A percentile compares a stretch with the other conserved stretches of the same genome.
phyloP scores from a whole-genome alignment of 92 coral and sea anemone genomes.

The Pocillopora meandrina region DNA sequence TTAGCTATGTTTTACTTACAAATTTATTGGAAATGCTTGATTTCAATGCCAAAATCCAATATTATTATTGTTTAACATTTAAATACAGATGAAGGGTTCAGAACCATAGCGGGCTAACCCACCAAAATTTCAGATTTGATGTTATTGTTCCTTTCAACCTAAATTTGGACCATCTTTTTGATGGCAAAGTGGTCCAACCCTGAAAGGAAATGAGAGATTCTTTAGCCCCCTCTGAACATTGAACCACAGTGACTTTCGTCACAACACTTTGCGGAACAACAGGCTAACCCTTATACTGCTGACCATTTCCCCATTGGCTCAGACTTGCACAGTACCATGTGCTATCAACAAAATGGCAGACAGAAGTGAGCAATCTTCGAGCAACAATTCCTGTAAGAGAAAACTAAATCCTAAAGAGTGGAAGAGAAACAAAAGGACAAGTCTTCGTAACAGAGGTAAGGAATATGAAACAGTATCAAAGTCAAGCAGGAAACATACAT shows the following conservation, averaged over 20 bases:
- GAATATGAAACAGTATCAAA: constrained; percentile 42
- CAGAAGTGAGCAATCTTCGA: constrained; percentile 31
- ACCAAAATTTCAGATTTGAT: constrained; percentile 33
- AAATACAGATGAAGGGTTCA: constrained; percentile 11
- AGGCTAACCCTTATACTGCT: constrained; percentile 33
- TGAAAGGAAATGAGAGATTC: constrained; percentile 28
- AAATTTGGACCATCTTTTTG: constrained; percentile 30
- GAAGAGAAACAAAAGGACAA: constrained; percentile 46
- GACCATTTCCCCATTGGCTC: constrained; percentile 31
- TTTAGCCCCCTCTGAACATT: constrained; percentile 25
- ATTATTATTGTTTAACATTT: too few species aligned
- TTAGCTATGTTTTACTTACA: too few species aligned
- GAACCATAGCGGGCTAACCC: constrained; percentile 24
- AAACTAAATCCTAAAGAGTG: constrained; percentile 41
- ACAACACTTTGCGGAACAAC: constrained; percentile 13
- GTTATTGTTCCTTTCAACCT: constrained; percentile 23
- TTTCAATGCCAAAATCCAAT: too few species aligned
- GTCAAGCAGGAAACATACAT: constrained; percentile 38
- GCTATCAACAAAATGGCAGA: constrained; percentile 52
- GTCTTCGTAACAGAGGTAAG: constrained; percentile 47
- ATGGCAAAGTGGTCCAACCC: constrained; percentile 27
- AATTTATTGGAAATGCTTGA: too few species aligned
- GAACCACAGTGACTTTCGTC: constrained; percentile 32
- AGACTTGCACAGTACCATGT: constrained; percentile 29
- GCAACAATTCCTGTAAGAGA: constrained; percentile 47